phyloP scores from a whole-genome alignment of 2,113 vertebrate genomes.

The Patagioenas fasciata region DNA sequence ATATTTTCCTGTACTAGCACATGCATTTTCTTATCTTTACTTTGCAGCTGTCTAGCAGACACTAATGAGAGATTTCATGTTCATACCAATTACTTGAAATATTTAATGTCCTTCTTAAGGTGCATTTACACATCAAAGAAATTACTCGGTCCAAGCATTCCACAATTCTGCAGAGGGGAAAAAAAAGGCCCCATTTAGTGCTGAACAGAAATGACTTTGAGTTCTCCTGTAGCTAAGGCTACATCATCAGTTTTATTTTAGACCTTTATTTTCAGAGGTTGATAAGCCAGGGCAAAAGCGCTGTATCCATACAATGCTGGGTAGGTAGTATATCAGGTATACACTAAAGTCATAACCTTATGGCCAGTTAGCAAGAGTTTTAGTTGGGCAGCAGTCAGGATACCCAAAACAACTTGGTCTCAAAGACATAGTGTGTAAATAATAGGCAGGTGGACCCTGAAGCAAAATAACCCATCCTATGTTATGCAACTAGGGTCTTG shows the following conservation, averaged over 20 bases:
- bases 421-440: neutral
- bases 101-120: conserved; percentile 76
- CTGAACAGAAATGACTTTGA: conserved; percentile 41
- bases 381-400: neutral
- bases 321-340: neutral
- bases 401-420: neutral
- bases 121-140: conserved; percentile 81
- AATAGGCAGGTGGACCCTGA: neutral
- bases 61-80: conserved; percentile 76
- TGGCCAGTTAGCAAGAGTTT: neutral
- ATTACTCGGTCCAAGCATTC: conserved; percentile 66
- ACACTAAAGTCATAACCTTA: neutral
- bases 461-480: neutral
- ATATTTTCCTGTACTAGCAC: conserved; percentile 30
- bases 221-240: conserved; percentile 14
- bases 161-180: neutral
- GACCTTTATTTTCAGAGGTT: conserved; percentile 2
- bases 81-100: conserved; percentile 79
- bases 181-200: neutral
- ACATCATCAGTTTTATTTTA: conserved; percentile 42
- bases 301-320: neutral
- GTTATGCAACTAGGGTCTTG: neutral
- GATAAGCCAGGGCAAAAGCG: neutral
- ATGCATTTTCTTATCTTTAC: conserved; percentile 65
- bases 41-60: conserved; percentile 69